These are phyloP conservation scores for Larimichthys polyactis DNA, from an alignment of 2,113 vertebrate species.

Conservation along the genomic window DNA sequence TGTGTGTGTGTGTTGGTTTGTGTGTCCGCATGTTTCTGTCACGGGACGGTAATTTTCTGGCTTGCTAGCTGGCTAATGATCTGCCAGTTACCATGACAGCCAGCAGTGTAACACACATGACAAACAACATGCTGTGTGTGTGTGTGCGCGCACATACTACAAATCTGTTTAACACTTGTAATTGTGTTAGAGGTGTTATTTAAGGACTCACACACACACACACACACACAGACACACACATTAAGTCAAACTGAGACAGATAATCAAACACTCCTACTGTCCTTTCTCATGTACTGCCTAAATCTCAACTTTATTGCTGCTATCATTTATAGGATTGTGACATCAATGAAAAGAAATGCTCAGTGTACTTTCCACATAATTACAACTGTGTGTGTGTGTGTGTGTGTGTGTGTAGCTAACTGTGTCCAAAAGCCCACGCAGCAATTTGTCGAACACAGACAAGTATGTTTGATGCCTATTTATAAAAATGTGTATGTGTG, in stretches of 20 bases:
- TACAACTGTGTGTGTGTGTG: not conserved
- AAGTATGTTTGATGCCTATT: not conserved
- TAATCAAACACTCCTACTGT: slow-evolving; percentile 47
- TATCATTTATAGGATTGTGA: slow-evolving; percentile 5
- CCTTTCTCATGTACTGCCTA: slow-evolving; percentile 4
- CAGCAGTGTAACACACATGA: not conserved
- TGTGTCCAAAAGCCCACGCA: not conserved
- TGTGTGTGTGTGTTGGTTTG: not conserved
- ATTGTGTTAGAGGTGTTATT: slow-evolving; percentile 22
- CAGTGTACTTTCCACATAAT: slow-evolving; percentile 13
- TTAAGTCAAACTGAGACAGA: slow-evolving; percentile 46
- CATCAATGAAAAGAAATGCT: slow-evolving; percentile 39
- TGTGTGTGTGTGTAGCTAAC: not conserved
- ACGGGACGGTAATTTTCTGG: slow-evolving; percentile 20
- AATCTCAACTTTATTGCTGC: slow-evolving; percentile 36
- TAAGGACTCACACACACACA: slow-evolving; percentile 9
- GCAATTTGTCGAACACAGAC: not conserved
- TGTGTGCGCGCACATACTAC: not conserved
- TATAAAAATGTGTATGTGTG: slow-evolving; percentile 6
- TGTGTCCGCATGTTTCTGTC: slow-evolving; percentile 5
- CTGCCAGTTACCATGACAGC: slow-evolving; percentile 15
- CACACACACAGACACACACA: slow-evolving; percentile 15
- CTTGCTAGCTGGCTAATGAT: slow-evolving; percentile 23
- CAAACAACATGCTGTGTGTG: not conserved
- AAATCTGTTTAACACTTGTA: slow-evolving; percentile 5